phyloP scores from a whole-genome alignment of 2,113 vertebrate genomes.

The Trachemys scripta region DNA sequence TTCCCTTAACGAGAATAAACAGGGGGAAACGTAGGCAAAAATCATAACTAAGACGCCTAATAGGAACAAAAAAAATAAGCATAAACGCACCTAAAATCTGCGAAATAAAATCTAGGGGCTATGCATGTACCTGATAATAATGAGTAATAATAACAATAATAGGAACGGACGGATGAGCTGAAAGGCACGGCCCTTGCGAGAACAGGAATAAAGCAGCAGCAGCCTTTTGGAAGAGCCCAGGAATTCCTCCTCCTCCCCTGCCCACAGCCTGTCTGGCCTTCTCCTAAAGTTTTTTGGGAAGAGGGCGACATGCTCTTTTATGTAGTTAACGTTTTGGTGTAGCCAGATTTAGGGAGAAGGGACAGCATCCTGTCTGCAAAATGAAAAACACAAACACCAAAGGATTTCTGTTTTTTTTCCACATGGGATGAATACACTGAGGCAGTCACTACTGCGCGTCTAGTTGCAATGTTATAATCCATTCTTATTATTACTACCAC shows the following conservation, averaged over 20 bases:
- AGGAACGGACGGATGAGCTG: conserved; percentile 41
- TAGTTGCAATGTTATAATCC: neutral
- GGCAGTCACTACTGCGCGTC: neutral
- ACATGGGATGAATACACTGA: conserved; percentile 27
- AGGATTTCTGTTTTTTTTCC: conserved; percentile 36
- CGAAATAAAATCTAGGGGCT: conserved; percentile 43
- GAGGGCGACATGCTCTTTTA: conserved; percentile 41
- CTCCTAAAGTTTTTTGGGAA: conserved; percentile 65
- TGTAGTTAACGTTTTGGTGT: conserved; percentile 25
- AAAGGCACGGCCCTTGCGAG: conserved; percentile 29
- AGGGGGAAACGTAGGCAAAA: conserved; percentile 6
- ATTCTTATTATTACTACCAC: neutral
- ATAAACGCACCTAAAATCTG: conserved; percentile 27
- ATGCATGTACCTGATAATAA: conserved; percentile 68
- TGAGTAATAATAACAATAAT: conserved; percentile 64
- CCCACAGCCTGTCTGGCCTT: conserved; percentile 65
- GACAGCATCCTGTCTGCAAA: neutral
- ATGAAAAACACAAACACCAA: conserved; percentile 40
- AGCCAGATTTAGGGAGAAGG: neutral
- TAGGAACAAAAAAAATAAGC: neutral
- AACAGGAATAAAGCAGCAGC: conserved; percentile 36
- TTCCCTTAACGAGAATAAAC: conserved; percentile 4
- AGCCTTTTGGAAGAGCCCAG: conserved; percentile 71
- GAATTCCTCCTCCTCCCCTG: conserved; percentile 56
- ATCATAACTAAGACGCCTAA: neutral